Evolutionary conservation across 2,888 invertebrate genomes (phyloP).

Genomic region (Galeruca laticollis): DNA sequence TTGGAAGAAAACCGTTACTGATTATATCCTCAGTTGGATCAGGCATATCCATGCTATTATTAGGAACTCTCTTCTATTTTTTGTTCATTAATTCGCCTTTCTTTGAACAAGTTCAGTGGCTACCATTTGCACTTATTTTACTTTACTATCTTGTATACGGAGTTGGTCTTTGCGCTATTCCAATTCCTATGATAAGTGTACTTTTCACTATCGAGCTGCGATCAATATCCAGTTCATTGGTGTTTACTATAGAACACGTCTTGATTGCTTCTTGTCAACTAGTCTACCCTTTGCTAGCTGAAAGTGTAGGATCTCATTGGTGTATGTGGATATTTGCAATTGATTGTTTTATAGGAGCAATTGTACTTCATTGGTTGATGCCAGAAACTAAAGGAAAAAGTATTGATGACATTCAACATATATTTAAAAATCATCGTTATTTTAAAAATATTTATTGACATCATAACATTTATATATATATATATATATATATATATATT

Average conservation of each 20-base stretch:
- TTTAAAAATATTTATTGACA: not conserved
- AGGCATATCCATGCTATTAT: not conserved
- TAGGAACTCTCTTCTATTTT: slow-evolving; percentile 12
- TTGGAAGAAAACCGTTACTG: slow-evolving; percentile 16
- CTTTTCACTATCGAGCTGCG: not conserved
- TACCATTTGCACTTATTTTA: not conserved
- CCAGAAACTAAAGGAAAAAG: slow-evolving; percentile 36
- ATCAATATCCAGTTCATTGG: not conserved
- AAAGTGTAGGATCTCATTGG: slow-evolving; percentile 5
- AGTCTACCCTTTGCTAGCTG: slow-evolving; percentile 5
- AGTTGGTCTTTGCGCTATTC: slow-evolving; percentile 7
- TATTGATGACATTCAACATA: slow-evolving; percentile 26
- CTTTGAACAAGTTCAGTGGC: not conserved
- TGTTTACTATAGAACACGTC: not conserved
- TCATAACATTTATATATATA: too few relatives aligned
- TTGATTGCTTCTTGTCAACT: too few relatives aligned
- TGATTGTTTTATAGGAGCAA: not conserved
- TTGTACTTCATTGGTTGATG: slow-evolving; percentile 14
- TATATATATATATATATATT: too few relatives aligned
- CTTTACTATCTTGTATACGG: not conserved
- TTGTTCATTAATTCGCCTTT: not conserved
- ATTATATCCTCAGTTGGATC: slow-evolving; percentile 7
- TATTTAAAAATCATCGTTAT: slow-evolving; percentile 6
- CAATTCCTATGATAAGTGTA: slow-evolving; percentile 14
- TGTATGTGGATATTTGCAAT: slow-evolving; percentile 31